These are phyloP conservation scores for Anarrhichthys ocellatus DNA, from an alignment of 2,113 vertebrate species.

Conservation along the genomic window DNA sequence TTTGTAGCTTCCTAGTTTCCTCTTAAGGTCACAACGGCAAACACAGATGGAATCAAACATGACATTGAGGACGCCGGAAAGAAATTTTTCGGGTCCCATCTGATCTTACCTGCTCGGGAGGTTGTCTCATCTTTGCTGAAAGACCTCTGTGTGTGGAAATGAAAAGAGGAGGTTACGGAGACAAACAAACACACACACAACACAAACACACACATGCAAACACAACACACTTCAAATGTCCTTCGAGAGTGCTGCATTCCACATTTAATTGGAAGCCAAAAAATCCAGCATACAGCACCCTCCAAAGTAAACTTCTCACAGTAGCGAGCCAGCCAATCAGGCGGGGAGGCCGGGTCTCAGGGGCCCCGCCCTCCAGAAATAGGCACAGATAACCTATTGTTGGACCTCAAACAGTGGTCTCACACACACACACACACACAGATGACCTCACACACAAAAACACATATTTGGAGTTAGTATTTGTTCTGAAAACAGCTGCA, in stretches of 20 bases:
- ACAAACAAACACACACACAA: constrained; percentile 60
- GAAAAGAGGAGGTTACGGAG: constrained; percentile 61
- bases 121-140: constrained; percentile 51
- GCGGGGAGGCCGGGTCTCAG: constrained; percentile 51
- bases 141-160: constrained; percentile 68
- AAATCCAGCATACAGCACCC: constrained; percentile 62
- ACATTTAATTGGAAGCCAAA: constrained; percentile 79
- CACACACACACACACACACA: constrained; percentile 25
- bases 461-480: constrained; percentile 48
- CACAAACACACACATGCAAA: constrained; percentile 47
- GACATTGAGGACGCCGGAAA: constrained; percentile 16
- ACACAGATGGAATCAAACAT: constrained; percentile 39
- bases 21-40: constrained; percentile 36
- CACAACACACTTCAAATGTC: constrained; percentile 76
- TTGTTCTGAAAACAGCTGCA: constrained; percentile 44
- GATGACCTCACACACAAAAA: constrained; percentile 54
- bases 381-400: constrained; percentile 80
- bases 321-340: constrained; percentile 68
- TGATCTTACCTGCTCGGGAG: constrained; percentile 58
- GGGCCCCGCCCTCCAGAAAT: constrained; percentile 68
- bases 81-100: constrained; percentile 48
- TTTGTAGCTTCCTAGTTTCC: constrained; percentile 25
- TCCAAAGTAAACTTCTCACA: constrained; percentile 80
- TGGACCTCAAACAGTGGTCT: constrained; percentile 59
- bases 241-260: constrained; percentile 79